These are phyloP conservation scores for Stenurella melanura DNA, from an alignment of 2,888 invertebrate genomes.

Conservation along the genomic window DNA sequence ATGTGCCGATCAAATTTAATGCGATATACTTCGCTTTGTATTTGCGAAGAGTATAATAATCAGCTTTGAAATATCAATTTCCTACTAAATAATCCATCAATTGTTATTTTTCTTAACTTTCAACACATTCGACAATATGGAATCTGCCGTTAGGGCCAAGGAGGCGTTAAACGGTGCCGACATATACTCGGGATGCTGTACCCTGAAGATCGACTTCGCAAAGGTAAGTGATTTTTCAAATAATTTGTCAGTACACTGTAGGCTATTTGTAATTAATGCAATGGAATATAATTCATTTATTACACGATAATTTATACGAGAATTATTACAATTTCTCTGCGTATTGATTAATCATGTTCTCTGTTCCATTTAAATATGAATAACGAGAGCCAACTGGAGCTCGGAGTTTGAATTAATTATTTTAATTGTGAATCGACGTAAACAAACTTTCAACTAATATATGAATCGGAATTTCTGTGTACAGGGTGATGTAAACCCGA, in stretches of 20 bases:
- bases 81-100: too few species aligned
- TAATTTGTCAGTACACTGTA: not conserved
- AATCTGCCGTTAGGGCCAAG: conserved; percentile 95
- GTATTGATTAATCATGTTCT: not conserved
- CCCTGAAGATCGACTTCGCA: conserved; percentile 98
- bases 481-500: not conserved
- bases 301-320: not conserved
- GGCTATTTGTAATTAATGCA: not conserved
- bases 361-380: not conserved
- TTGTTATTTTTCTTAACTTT: conserved; percentile 56
- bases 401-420: not conserved
- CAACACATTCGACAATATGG: conserved; percentile 92
- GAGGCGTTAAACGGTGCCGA: conserved; percentile 98
- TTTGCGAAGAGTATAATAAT: too few species aligned
- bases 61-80: too few species aligned
- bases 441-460: not conserved
- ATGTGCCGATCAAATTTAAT: too few species aligned
- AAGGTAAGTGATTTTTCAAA: conserved; percentile 83
- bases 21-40: too few species aligned
- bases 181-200: conserved; percentile 99
- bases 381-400: not conserved
- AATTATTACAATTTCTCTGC: conserved; percentile 4
- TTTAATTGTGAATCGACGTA: not conserved
- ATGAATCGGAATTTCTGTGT: not conserved
- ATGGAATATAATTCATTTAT: not conserved